Base-by-base conservation (phyloP, 1,140 invertebrate species). In the Pinna nobilis region DNA sequence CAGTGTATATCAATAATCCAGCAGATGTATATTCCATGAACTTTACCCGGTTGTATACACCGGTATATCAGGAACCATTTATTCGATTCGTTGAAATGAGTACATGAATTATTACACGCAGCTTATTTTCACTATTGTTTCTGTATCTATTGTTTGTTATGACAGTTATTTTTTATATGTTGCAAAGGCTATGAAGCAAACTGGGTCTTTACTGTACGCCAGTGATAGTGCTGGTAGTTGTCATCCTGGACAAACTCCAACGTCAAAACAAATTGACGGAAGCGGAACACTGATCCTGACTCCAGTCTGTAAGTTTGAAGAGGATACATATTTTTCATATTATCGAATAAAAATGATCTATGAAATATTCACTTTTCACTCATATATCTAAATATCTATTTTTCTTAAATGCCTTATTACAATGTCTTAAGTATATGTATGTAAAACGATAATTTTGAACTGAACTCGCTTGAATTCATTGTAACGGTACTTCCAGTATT, bases 281-380 rank as follows among this genome's bases (percentile, higher is more conserved):
- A 59, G 55, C 28, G 55, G 55, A 9, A 59, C 55, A 7, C 28
- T 59, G 13, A 59, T n/a, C 3, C 15, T 59, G 23, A 59, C 55
- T 7, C 33, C n/a, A 33, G 30, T 35, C 33, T 6, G 55, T 59
- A 35, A 59, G 9, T 28, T 3, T n/a, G n/a, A n/a, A n/a, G n/a
- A n/a, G n/a, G n/a, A n/a, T n/a, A n/a, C n/a, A n/a, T n/a, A n/a
- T n/a, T 1, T 51, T 51, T 23, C 11, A 53, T 51, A 51, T 51
- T 25, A 2, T 23, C 28, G 20, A 51, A 2, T 23, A 9, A 2
- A 3, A 51, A 51, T 23, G 13, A 13, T n/a, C 9, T 51, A 51
- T 47, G 2, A 3, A n/a, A 1, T 2, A 0, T 28, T 51, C 15
- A 11, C 11, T 1, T 4, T 28, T 11, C 30, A 51, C 15, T 28